Conservation (phyloP, 2,797 vertebrate species). For the Sebastes reedi region DNA sequence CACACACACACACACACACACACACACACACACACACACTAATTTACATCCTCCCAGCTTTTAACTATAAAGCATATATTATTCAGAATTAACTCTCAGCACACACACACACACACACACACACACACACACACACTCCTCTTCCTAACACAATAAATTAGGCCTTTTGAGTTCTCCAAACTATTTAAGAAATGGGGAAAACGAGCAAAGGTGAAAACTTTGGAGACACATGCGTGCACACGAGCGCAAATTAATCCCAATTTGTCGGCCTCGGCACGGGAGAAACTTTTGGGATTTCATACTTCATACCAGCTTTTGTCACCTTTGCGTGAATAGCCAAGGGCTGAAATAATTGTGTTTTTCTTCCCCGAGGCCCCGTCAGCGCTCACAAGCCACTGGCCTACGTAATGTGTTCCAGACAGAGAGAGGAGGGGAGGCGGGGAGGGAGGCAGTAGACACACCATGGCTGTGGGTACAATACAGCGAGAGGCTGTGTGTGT, state of each 20-base stretch:
- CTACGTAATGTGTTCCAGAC: slow-evolving; percentile 82
- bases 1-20: slow-evolving; percentile 33
- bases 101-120: slow-evolving; percentile 17
- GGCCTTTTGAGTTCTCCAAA: slow-evolving; percentile 61
- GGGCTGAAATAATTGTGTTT: slow-evolving; percentile 83
- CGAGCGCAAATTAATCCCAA: slow-evolving; percentile 82
- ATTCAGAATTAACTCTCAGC: slow-evolving; percentile 43
- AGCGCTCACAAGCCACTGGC: slow-evolving; percentile 81
- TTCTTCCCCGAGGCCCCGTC: slow-evolving; percentile 78
- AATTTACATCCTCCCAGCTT: slow-evolving; percentile 1
- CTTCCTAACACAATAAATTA: slow-evolving; percentile 49
- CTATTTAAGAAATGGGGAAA: slow-evolving; percentile 68
- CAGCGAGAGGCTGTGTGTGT: slow-evolving; percentile 18
- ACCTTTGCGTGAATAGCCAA: slow-evolving; percentile 82
- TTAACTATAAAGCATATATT: slow-evolving; percentile 29
- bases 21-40: not conserved
- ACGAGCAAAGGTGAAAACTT: slow-evolving; percentile 79
- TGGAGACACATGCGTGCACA: slow-evolving; percentile 72
- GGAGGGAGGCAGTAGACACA: slow-evolving; percentile 20
- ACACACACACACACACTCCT: not conserved
- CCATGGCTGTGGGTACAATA: slow-evolving; percentile 51
- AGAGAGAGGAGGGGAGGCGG: slow-evolving; percentile 7
- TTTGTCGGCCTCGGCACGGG: slow-evolving; percentile 72
- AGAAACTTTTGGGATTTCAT: slow-evolving; percentile 85
- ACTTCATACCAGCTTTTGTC: slow-evolving; percentile 87